These are phyloP conservation scores for Stenchaetothrips biformis DNA, from an alignment of 2,888 invertebrate species.

Conservation along the genomic window DNA sequence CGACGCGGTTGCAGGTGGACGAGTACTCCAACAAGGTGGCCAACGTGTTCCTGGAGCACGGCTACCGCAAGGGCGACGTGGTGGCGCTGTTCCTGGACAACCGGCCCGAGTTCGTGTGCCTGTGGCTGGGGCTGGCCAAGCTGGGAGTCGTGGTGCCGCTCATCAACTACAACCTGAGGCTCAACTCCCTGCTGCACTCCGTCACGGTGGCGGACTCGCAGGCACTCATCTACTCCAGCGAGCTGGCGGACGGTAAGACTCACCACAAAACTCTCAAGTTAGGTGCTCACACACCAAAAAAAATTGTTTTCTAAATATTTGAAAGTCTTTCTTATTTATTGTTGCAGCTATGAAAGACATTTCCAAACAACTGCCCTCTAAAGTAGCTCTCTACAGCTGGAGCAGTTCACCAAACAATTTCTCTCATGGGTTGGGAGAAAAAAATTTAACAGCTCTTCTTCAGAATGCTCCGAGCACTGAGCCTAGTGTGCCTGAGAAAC, in stretches of 20 bases:
- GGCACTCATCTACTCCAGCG: constrained; percentile 65
- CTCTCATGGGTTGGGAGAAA: constrained; percentile 2
- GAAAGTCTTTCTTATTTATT: no score
- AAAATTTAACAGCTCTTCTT: constrained; percentile 42
- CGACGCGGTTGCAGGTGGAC: constrained; percentile 52
- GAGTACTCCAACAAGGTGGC: constrained; percentile 61
- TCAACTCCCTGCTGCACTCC: constrained; percentile 76
- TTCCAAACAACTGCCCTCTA: constrained; percentile 59
- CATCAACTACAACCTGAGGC: constrained; percentile 82
- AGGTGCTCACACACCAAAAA: no score
- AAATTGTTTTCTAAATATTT: neutral
- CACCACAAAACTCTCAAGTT: neutral
- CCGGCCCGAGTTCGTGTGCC: constrained; percentile 77
- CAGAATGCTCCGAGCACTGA: constrained; percentile 41
- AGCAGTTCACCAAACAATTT: constrained; percentile 35
- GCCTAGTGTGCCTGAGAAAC: constrained; percentile 42
- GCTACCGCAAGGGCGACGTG: constrained; percentile 67
- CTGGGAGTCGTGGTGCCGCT: constrained; percentile 78
- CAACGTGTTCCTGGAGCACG: constrained; percentile 56
- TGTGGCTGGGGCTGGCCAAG: constrained; percentile 90
- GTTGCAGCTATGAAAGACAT: constrained; percentile 65
- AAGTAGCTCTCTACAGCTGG: constrained; percentile 59
- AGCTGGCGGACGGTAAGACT: constrained; percentile 38
- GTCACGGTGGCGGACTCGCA: constrained; percentile 73
- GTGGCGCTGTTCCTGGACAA: constrained; percentile 87